Evolutionary conservation across 2,113 vertebrate species (phyloP).

Genomic region (Dascyllus trimaculatus): DNA sequence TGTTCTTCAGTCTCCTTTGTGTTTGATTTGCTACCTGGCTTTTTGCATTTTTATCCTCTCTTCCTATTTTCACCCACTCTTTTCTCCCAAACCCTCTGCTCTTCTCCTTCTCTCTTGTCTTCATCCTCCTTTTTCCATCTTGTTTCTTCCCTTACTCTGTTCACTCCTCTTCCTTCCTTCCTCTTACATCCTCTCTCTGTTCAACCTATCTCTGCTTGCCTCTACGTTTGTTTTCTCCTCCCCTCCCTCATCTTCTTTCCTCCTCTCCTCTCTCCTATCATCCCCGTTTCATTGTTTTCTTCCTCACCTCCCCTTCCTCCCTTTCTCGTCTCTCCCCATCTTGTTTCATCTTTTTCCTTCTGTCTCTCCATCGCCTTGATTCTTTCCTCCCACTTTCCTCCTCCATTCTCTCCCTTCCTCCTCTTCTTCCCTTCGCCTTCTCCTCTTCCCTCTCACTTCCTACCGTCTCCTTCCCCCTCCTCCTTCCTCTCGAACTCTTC

Average conservation of each 20-base stretch:
- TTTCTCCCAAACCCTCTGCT: not conserved
- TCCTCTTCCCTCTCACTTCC: not conserved
- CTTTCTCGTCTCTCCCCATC: not conserved
- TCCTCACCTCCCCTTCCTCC: not conserved
- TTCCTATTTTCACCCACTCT: not conserved
- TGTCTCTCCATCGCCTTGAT: too few species aligned
- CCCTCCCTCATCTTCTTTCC: not conserved
- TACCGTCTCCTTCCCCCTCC: too few species aligned
- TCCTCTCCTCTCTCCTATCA: not conserved
- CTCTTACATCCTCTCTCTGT: not conserved
- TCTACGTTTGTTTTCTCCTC: not conserved
- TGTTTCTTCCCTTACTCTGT: not conserved
- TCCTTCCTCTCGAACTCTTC: not conserved
- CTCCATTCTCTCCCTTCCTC: too few species aligned
- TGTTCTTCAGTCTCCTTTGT: constrained; percentile 7
- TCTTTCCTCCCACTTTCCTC: not conserved
- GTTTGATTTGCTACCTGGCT: not conserved
- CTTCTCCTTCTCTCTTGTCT: not conserved
- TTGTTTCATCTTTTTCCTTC: not conserved
- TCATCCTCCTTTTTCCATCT: not conserved
- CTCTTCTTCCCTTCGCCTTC: not conserved
- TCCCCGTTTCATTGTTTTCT: too few species aligned
- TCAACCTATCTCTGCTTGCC: too few species aligned
- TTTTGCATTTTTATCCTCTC: not conserved
- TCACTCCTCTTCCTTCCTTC: not conserved